Evolutionary conservation across 2,797 vertebrate genomes (phyloP), one percentile per base, ranked within the genome.

Genomic region (Pyrrhura leucotis): DNA sequence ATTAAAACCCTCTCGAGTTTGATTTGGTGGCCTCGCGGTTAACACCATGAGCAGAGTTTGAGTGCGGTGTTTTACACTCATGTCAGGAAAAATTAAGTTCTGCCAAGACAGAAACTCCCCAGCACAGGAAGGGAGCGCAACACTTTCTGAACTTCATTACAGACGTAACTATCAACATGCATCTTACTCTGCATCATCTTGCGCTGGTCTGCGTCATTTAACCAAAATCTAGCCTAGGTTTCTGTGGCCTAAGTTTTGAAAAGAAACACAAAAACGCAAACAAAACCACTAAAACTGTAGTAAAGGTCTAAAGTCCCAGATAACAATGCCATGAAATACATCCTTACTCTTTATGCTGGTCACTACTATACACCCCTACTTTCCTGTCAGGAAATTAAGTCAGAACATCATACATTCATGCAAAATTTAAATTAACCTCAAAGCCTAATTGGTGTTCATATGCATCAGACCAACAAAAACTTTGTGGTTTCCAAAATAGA

Each of bases 21-120:
- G 44, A 93, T 6, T 67, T 4, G 10, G 29, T 45, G 28, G 74
- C 29, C 68, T 69, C 48, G 68, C 0, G 0, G 65, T 65, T 80
- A 91, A 82, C 72, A 73, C 45, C 33, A 61, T 1, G 6, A 82
- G 45, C 35, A 77, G 72, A 80, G 93, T 25, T 39, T 45, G 35
- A 77, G 21, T 1, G 2, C 2, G 20, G 28, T 21, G 25, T 31
- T 85, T 83, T 47, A 88, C 2, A 0, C 29, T 72, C 21, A 14
- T 2, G 14, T 28, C 48, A 53, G 31, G 22, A 39, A 66, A 85
- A 80, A 44, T 1, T 0, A 58, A 39, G 26, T 61, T 92, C 68
- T 92, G 61, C 23, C 65, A 74, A 82, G 82, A 54, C 14, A 79
- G 31, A 80, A 89, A 68, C 21, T 73, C 19, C 58, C 25, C 39